phyloP scores from a whole-genome alignment of 2,797 vertebrate genomes.

The Hippoglossus hippoglossus region DNA sequence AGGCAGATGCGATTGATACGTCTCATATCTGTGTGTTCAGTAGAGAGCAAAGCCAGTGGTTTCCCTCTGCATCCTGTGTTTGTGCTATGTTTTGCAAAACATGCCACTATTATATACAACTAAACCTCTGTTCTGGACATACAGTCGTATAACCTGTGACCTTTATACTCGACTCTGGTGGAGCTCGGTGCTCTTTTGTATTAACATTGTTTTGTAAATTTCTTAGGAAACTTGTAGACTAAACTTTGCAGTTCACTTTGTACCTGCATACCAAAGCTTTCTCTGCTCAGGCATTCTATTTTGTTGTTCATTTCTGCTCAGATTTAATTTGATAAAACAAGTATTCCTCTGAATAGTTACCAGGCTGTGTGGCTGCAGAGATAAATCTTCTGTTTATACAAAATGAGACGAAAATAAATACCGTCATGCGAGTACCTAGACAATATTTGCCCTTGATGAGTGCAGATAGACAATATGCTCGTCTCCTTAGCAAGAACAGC shows the following conservation, averaged over 20 bases:
- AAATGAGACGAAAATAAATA: constrained; percentile 71
- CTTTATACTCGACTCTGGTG: too few species aligned
- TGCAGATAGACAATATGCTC: constrained; percentile 67
- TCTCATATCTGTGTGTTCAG: not conserved
- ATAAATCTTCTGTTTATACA: constrained; percentile 62
- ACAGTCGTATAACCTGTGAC: too few species aligned
- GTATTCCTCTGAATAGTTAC: constrained; percentile 42
- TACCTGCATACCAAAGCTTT: constrained; percentile 21
- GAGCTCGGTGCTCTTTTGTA: not conserved
- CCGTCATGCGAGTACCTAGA: constrained; percentile 50
- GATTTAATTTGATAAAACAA: constrained; percentile 64
- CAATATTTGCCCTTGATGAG: constrained; percentile 76
- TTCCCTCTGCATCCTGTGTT: not conserved
- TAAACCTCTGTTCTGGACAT: not conserved
- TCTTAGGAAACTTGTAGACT: constrained; percentile 17
- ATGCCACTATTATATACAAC: not conserved
- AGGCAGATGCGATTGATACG: too few species aligned
- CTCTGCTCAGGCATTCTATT: not conserved
- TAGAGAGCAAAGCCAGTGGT: not conserved
- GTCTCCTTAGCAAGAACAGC: constrained; percentile 58
- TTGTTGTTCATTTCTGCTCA: constrained; percentile 59
- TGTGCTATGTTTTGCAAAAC: not conserved
- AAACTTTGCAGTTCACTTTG: constrained; percentile 32
- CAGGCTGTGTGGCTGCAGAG: constrained; percentile 27
- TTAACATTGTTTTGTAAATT: constrained; percentile 8